Evolutionary conservation across 2,113 vertebrate genomes (phyloP).

Genomic region (Shinisaurus crocodilurus): DNA sequence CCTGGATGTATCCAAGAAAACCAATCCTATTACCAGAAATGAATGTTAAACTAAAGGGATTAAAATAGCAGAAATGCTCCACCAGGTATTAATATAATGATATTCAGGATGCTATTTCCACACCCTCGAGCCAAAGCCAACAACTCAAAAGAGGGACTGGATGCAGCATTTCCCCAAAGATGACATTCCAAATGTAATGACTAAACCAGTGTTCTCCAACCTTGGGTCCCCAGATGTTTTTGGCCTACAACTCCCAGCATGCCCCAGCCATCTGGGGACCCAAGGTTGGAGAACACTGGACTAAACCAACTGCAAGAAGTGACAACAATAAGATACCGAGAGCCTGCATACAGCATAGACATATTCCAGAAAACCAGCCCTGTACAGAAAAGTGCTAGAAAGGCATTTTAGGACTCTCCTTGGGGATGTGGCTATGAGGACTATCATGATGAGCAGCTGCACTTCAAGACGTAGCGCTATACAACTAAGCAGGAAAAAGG

Average conservation of each 20-base stretch:
- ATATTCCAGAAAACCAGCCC: background rate
- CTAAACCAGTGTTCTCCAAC: too few relatives aligned
- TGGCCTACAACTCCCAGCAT: too few relatives aligned
- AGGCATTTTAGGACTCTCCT: too few relatives aligned
- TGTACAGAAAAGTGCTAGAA: too few relatives aligned
- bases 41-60: conserved; percentile 24
- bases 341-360: background rate
- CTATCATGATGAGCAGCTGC: too few relatives aligned
- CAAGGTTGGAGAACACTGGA: too few relatives aligned
- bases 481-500: too few relatives aligned
- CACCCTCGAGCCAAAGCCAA: background rate
- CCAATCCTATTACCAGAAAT: conserved; percentile 23
- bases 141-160: background rate
- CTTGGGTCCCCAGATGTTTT: too few relatives aligned
- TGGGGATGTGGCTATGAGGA: too few relatives aligned
- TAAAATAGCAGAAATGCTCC: conserved; percentile 12
- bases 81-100: conserved; percentile 3
- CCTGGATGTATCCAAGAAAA: background rate
- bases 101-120: conserved; percentile 20
- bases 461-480: too few relatives aligned
- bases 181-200: conserved; percentile 30
- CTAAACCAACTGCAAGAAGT: background rate
- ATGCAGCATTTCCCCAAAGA: background rate
- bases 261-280: too few relatives aligned
- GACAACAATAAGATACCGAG: background rate